Base-by-base conservation (phyloP, 2,888 invertebrate species). In the Agrilus mali region DNA sequence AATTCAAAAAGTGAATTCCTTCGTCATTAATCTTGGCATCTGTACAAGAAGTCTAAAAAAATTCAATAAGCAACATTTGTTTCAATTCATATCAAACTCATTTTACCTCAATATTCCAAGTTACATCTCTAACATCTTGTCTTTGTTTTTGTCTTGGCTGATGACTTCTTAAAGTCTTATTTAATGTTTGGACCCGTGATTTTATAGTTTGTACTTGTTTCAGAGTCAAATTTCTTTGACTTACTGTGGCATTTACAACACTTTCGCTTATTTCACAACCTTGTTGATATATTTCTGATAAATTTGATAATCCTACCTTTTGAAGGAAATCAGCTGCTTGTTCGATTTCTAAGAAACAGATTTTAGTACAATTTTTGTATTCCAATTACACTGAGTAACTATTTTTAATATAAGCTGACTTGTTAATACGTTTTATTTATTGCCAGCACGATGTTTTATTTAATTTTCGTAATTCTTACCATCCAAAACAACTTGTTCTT, bases 1-100 rank as follows among this genome's bases (percentile, higher is more conserved):
- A 87, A 68, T 88, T 88, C 61, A 89, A 68, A 31, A 88, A 89
- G 70, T 89, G 89, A 22, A 89, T 89, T 43, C 89, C 89, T 51
- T 87, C 89, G 64, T 87, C 88, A 50, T 89, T 79, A 50, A 88
- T 86, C 64, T 86, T 70, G 53, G 86, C 86, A 54, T 85, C 86
- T 61, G 86, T 86, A 56, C 80, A 80, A 50, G 85, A 85, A 64
- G 81, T 77, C 79, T 80, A 66, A 12, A 71, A 20, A 36, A 31
- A 38, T 32, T 22, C 12, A 41, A 39, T 8, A 34, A 3, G 38
- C 20, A 5, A 20, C 33, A 36, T 36, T 10, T 32, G 12, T 32
- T 41, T 27, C 38, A 12, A 14, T 33, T 36, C 33, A 42, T 33
- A 40, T 14, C 10, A 15, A 17, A 17, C 69, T 69, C 10, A 10